These are phyloP conservation scores for Liasis olivaceus DNA, from an alignment of 2,797 vertebrate species.

Conservation along the genomic window DNA sequence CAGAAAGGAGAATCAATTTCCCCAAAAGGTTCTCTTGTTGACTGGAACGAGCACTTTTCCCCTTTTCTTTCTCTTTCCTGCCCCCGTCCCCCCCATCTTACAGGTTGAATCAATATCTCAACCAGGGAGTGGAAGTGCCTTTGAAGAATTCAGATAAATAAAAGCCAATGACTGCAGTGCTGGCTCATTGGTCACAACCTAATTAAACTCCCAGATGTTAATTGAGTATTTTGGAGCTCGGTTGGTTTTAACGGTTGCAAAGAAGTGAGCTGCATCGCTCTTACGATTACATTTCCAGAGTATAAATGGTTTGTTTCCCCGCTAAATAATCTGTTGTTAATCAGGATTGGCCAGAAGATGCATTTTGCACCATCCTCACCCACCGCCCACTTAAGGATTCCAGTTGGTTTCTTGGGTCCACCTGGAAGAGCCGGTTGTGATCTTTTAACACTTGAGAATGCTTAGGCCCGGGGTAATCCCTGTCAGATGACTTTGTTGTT, in stretches of 20 bases:
- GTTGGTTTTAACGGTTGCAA: conserved; percentile 38
- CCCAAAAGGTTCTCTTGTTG: neutral
- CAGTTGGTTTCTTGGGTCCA: neutral
- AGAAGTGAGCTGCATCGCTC: conserved; percentile 22
- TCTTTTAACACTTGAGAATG: neutral
- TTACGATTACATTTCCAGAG: neutral
- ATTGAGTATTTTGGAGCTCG: conserved; percentile 39
- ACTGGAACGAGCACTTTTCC: neutral
- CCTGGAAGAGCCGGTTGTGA: neutral
- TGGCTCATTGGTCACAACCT: conserved; percentile 11
- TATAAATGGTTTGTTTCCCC: neutral
- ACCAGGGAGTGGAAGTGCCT: neutral
- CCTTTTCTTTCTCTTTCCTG: rapidly evolving
- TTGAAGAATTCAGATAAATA: neutral
- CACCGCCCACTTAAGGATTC: neutral
- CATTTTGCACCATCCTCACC: neutral
- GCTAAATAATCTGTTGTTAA: neutral
- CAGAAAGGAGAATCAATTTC: rapidly evolving
- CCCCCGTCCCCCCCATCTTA: neutral
- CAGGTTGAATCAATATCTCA: rapidly evolving
- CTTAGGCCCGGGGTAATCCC: neutral
- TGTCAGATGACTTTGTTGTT: neutral
- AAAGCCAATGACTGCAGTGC: neutral
- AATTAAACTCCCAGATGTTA: conserved; percentile 22
- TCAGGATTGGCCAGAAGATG: neutral